phyloP scores from a whole-genome alignment of 2,113 vertebrate species.

The Gallinago paraguaiae region DNA sequence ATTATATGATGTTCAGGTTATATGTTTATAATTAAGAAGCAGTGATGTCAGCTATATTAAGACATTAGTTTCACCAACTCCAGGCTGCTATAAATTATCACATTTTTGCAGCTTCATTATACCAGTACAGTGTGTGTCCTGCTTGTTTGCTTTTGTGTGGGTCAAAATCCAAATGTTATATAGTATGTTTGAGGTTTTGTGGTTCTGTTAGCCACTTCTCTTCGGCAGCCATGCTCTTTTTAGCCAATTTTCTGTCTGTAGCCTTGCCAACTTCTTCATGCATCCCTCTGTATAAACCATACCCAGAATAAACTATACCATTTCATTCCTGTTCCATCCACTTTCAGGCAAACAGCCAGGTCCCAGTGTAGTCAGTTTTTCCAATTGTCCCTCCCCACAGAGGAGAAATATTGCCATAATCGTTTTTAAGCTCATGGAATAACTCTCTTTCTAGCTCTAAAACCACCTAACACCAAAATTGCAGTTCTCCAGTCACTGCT shows the following conservation, averaged over 20 bases:
- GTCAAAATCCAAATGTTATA: not conserved
- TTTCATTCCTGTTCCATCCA: not conserved
- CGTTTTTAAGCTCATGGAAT: not conserved
- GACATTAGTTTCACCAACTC: not conserved
- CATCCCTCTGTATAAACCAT: not conserved
- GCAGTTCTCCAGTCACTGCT: not conserved
- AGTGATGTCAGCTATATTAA: not conserved
- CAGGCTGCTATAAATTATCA: not conserved
- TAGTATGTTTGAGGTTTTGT: not conserved
- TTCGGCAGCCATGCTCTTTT: not conserved
- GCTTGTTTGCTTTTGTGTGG: not conserved
- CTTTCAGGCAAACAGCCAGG: conserved; percentile 20
- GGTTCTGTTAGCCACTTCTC: not conserved
- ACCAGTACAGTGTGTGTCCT: not conserved
- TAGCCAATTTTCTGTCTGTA: not conserved
- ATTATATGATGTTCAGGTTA: too few relatives aligned
- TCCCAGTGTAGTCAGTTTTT: conserved; percentile 14
- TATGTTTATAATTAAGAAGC: not conserved
- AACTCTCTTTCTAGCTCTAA: not conserved
- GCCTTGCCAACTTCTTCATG: not conserved
- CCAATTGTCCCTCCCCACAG: not conserved
- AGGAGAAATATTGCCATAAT: not conserved
- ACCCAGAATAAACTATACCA: not conserved
- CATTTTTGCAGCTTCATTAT: not conserved
- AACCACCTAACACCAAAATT: not conserved